Percentiles rank a stretch among this genome's conserved stretches.
Conservation (phyloP, 2,113 vertebrate genomes). For the Etia nguti region DNA sequence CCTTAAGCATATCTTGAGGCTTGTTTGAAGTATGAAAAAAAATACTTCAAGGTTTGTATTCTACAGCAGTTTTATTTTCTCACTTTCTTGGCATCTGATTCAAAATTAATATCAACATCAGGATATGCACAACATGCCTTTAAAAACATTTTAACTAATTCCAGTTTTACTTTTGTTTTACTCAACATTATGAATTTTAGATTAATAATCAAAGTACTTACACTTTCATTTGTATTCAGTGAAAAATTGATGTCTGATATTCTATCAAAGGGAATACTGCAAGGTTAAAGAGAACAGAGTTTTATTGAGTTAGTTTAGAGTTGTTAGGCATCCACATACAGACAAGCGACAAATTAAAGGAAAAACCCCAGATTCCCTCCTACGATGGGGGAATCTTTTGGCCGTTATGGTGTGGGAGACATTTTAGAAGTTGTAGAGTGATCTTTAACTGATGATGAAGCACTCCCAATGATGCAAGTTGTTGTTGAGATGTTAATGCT, state of each 20-base stretch:
- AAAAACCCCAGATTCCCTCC: not conserved
- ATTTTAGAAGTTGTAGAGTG: not conserved
- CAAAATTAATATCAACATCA: not conserved
- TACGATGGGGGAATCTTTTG: not conserved
- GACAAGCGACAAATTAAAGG: not conserved
- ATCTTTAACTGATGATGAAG: not conserved
- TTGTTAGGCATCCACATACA: constrained; percentile 27
- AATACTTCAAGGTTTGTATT: not conserved
- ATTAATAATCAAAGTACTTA: constrained; percentile 78
- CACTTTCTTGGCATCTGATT: not conserved
- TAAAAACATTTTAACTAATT: not conserved
- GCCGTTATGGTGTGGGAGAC: not conserved
- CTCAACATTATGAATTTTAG: not conserved
- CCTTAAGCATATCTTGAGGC: not conserved
- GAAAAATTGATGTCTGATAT: constrained; percentile 99
- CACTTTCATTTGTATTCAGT: constrained; percentile 97
- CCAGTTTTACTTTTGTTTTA: not conserved
- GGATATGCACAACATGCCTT: not conserved
- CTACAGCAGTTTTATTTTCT: not conserved
- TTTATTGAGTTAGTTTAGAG: constrained; percentile 51
- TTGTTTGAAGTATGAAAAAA: not conserved
- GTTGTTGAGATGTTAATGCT: not conserved
- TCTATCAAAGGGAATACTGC: constrained; percentile 98
- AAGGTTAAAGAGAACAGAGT: constrained; percentile 70
- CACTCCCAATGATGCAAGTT: not conserved